A percentile compares a stretch with the other conserved stretches of the same genome.
Conservation (phyloP, 2,888 invertebrate genomes). For the Sialis lutaria region DNA sequence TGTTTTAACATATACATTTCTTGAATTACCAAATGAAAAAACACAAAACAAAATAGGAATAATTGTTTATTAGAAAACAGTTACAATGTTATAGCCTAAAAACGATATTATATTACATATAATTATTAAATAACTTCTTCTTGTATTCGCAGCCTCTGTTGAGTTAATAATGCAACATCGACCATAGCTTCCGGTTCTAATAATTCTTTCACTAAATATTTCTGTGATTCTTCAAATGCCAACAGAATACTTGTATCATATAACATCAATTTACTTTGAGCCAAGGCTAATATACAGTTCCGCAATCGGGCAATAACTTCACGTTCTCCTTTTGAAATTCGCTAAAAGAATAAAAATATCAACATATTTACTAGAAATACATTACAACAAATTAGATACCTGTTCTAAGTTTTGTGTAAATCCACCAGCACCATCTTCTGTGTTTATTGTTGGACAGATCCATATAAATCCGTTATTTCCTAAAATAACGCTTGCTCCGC, state of each 20-base stretch:
- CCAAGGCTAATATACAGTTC: conserved; percentile 77
- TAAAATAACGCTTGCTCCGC: conserved; percentile 81
- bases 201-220: conserved; percentile 63
- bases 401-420: conserved; percentile 61
- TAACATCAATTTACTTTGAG: conserved; percentile 74
- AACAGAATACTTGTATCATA: conserved; percentile 84
- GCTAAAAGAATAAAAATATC: conserved; percentile 26
- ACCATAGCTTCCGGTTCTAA: conserved; percentile 70
- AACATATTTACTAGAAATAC: not conserved
- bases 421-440: conserved; percentile 50
- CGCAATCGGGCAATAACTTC: conserved; percentile 76
- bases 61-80: too few relatives aligned
- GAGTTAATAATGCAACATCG: conserved; percentile 64
- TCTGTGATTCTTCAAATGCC: conserved; percentile 76
- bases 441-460: conserved; percentile 57
- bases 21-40: too few relatives aligned
- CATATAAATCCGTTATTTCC: conserved; percentile 96
- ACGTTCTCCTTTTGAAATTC: conserved; percentile 52
- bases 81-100: too few relatives aligned
- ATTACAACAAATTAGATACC: conserved; percentile 16
- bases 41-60: too few relatives aligned
- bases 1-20: too few relatives aligned
- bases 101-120: not conserved
- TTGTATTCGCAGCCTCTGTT: conserved; percentile 46
- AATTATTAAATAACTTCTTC: not conserved